Percentiles rank a stretch among this genome's conserved stretches.
phyloP scores from a whole-genome alignment of 1,140 invertebrate genomes.

The Reticulitermes speratus region DNA sequence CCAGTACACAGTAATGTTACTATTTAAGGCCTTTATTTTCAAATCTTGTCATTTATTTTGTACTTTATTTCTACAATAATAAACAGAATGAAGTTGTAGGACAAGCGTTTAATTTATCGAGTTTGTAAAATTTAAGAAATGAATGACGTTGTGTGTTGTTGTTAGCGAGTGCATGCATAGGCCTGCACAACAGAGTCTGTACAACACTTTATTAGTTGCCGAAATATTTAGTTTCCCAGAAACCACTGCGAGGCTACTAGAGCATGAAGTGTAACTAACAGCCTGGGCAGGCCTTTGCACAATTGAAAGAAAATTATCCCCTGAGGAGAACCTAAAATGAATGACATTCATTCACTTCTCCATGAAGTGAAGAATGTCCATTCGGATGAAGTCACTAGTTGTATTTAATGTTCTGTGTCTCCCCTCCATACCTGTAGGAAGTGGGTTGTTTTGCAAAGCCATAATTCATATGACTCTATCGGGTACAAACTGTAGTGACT shows the following conservation, averaged over 20 bases:
- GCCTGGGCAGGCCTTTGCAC: neutral
- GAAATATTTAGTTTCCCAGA: neutral
- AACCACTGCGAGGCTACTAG: neutral
- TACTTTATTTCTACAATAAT: too few relatives aligned
- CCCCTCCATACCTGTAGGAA: neutral
- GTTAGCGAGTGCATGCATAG: too few relatives aligned
- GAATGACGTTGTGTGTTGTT: too few relatives aligned
- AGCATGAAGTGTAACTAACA: neutral
- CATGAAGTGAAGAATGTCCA: neutral
- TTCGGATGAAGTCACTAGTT: neutral
- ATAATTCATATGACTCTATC: neutral
- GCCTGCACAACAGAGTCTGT: too few relatives aligned
- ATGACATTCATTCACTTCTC: constrained; percentile 1
- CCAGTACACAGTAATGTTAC: too few relatives aligned
- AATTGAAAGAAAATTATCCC: neutral
- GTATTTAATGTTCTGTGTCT: neutral
- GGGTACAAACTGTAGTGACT: neutral
- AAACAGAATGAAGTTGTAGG: too few relatives aligned
- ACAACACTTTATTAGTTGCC: neutral
- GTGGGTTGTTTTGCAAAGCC: neutral
- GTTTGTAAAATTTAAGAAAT: too few relatives aligned
- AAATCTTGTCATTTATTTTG: too few relatives aligned
- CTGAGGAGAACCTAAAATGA: neutral
- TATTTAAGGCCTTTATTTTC: too few relatives aligned
- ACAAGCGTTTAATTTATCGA: too few relatives aligned